Percentiles rank a stretch among this genome's conserved stretches.
These are phyloP conservation scores for Bradypodion pumilum DNA, from an alignment of 2,797 vertebrate species.

Conservation along the genomic window DNA sequence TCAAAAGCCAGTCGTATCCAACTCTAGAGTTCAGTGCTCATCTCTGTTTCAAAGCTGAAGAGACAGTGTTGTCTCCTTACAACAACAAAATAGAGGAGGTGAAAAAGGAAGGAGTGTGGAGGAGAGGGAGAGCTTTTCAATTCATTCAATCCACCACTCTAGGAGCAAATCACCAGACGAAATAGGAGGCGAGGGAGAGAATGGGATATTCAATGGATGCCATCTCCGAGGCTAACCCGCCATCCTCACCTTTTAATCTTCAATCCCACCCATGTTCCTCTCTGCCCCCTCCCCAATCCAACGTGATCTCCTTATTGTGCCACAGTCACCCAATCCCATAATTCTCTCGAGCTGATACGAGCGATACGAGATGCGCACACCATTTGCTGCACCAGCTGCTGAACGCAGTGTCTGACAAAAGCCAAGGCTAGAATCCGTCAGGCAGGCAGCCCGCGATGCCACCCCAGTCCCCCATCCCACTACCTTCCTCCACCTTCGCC, in stretches of 20 bases:
- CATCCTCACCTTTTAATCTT: background rate
- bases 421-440: too few relatives aligned
- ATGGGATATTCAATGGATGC: background rate
- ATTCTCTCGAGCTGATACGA: background rate
- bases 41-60: too few relatives aligned
- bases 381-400: background rate
- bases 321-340: background rate
- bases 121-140: background rate
- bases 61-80: too few relatives aligned
- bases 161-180: background rate
- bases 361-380: too few relatives aligned
- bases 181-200: too few relatives aligned
- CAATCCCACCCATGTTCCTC: rapidly evolving
- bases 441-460: too few relatives aligned
- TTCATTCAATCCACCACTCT: background rate
- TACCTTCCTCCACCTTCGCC: background rate
- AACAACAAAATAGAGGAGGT: background rate
- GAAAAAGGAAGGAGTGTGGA: background rate
- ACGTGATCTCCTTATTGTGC: constrained; percentile 8
- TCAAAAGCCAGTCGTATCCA: too few relatives aligned
- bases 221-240: background rate
- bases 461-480: background rate
- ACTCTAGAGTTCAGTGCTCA: too few relatives aligned
- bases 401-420: too few relatives aligned
- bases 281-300: rapidly evolving